Evolutionary conservation across 2,113 vertebrate genomes (phyloP).

Genomic region (Chelonoidis abingdonii): DNA sequence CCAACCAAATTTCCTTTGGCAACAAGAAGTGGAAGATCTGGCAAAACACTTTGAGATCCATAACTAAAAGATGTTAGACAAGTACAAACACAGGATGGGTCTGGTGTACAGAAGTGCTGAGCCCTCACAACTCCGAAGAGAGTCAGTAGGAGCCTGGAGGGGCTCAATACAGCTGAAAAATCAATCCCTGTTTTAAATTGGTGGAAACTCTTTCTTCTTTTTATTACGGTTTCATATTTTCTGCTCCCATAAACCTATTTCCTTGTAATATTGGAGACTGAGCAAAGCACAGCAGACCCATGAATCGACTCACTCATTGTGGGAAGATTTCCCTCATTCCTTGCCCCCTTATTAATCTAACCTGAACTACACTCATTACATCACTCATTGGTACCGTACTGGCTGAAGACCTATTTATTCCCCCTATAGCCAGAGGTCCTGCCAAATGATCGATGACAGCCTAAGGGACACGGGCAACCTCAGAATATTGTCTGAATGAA

Average conservation of each 20-base stretch:
- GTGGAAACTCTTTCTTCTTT: not conserved
- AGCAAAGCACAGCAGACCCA: not conserved
- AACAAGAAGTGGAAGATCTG: not conserved
- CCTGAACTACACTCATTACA: not conserved
- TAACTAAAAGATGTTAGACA: not conserved
- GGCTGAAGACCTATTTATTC: accelerated
- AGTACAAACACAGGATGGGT: not conserved
- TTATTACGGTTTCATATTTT: not conserved
- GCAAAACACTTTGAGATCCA: not conserved
- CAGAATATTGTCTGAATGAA: constrained; percentile 54
- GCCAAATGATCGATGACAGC: constrained; percentile 67
- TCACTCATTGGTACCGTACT: not conserved
- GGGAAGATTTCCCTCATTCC: not conserved
- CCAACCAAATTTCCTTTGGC: not conserved
- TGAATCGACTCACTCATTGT: not conserved
- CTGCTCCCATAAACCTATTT: not conserved
- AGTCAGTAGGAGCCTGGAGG: not conserved
- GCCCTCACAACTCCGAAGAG: not conserved
- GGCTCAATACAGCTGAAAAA: not conserved
- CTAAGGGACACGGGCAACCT: constrained; percentile 24
- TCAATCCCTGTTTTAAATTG: not conserved
- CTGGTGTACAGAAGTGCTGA: not conserved
- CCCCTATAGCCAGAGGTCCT: constrained; percentile 20
- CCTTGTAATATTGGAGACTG: not conserved
- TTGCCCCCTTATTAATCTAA: not conserved